A percentile compares a stretch with the other conserved stretches of the same genome.
These are phyloP conservation scores for Hypolimnas misippus DNA, from an alignment of 2,888 invertebrate genomes.

Conservation along the genomic window DNA sequence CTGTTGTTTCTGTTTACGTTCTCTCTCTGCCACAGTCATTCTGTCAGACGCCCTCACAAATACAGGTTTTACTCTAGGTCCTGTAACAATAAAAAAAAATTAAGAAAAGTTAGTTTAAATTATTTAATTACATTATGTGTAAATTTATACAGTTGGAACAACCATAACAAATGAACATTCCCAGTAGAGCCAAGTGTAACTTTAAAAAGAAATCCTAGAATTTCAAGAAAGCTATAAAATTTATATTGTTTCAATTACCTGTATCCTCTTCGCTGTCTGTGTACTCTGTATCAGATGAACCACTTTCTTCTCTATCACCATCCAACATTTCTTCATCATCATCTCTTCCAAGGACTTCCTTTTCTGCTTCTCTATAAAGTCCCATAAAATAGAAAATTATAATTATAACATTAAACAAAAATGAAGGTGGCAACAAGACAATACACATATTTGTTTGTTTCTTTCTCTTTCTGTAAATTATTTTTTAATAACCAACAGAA, in stretches of 20 bases:
- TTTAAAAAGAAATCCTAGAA: no score
- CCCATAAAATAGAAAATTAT: background rate
- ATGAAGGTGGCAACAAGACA: no score
- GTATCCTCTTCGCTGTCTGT: slow-evolving; percentile 96
- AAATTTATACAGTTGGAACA: background rate
- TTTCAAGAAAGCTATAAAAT: no score
- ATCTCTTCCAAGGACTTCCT: slow-evolving; percentile 89
- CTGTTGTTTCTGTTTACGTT: slow-evolving; percentile 92
- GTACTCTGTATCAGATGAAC: slow-evolving; percentile 93
- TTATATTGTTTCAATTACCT: slow-evolving; percentile 62
- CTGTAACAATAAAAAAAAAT: slow-evolving; percentile 59
- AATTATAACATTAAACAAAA: no score
- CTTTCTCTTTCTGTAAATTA: no score
- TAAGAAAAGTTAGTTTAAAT: background rate
- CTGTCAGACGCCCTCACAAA: slow-evolving; percentile 97
- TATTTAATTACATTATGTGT: background rate
- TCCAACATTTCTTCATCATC: slow-evolving; percentile 87
- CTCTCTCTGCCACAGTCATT: slow-evolving; percentile 97
- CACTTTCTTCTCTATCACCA: slow-evolving; percentile 86
- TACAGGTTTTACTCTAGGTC: slow-evolving; percentile 96
- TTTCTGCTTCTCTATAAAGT: slow-evolving; percentile 85
- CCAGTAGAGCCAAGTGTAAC: no score
- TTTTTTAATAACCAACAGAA: no score
- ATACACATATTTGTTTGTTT: no score
- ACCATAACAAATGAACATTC: no score